phyloP scores from a whole-genome alignment of 2,888 invertebrate genomes.

The Ophraella communa region DNA sequence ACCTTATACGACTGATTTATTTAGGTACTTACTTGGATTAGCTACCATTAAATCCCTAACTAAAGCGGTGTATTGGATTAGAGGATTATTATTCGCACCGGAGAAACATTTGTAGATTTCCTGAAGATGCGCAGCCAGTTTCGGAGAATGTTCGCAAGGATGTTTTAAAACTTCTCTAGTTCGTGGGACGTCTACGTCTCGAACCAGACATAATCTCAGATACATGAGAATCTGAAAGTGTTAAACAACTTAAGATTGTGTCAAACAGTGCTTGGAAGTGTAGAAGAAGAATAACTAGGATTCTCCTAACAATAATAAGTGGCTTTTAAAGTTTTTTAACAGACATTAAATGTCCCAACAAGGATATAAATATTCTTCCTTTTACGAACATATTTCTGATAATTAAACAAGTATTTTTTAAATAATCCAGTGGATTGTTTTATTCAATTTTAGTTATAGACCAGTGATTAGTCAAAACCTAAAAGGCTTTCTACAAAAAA shows the following conservation, averaged over 20 bases:
- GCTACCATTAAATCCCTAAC: slow-evolving; percentile 71
- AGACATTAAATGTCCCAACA: no score
- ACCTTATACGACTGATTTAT: neutral
- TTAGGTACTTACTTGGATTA: slow-evolving; percentile 65
- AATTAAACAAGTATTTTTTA: no score
- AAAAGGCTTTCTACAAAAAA: no score
- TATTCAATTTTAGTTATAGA: no score
- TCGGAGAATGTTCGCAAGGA: slow-evolving; percentile 70
- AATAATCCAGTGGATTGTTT: no score
- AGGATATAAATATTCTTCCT: no score
- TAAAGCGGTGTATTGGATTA: slow-evolving; percentile 73
- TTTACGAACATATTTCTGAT: no score
- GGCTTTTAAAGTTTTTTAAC: no score
- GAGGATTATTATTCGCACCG: slow-evolving; percentile 62
- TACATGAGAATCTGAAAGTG: slow-evolving; percentile 75
- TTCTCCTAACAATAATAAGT: no score
- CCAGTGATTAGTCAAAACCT: no score
- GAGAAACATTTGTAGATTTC: slow-evolving; percentile 54
- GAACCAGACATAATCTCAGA: slow-evolving; percentile 78
- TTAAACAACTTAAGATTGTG: neutral
- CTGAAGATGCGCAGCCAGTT: slow-evolving; percentile 62
- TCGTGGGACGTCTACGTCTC: slow-evolving; percentile 66
- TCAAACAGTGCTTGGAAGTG: neutral
- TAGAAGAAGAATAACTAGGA: no score
- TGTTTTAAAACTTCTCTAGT: slow-evolving; percentile 64